phyloP scores from a whole-genome alignment of 2,888 invertebrate genomes.

The Lepidonotus clava region DNA sequence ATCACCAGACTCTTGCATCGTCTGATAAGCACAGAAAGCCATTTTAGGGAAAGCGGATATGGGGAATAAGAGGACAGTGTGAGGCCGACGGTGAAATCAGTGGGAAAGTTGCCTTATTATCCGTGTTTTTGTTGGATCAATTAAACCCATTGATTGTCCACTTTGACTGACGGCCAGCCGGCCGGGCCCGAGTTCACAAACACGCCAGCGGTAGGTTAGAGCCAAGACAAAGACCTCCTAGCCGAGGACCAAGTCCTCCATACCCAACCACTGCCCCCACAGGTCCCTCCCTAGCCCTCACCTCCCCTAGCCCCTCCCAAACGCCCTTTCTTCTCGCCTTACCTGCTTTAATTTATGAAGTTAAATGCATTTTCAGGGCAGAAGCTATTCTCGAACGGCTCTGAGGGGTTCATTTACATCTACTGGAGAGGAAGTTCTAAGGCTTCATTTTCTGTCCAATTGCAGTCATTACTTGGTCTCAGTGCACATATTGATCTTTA shows the following conservation, averaged over 20 bases:
- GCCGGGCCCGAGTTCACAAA: background rate
- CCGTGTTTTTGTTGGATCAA: conserved; percentile 47
- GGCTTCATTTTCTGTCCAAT: conserved; percentile 54
- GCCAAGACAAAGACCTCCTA: conserved; percentile 35
- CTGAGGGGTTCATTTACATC: conserved; percentile 46
- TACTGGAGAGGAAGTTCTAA: conserved; percentile 42
- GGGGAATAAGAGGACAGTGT: background rate
- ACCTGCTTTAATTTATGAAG: conserved; percentile 51
- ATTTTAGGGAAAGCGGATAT: no score
- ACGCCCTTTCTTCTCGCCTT: background rate
- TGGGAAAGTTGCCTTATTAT: conserved; percentile 37
- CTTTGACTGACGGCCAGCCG: conserved; percentile 34
- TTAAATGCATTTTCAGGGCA: conserved; percentile 28
- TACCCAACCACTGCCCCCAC: background rate
- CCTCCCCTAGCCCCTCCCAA: background rate
- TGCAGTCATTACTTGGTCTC: conserved; percentile 52
- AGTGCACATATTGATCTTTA: conserved; percentile 52
- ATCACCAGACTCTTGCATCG: no score
- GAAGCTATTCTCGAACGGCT: background rate
- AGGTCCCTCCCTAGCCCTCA: background rate
- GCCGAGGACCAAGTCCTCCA: background rate
- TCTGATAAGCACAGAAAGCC: no score
- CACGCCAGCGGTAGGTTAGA: background rate
- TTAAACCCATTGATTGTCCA: conserved; percentile 50
- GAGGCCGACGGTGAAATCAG: background rate